Conservation (phyloP, 2,797 vertebrate genomes). For the Valencia hispanica region DNA sequence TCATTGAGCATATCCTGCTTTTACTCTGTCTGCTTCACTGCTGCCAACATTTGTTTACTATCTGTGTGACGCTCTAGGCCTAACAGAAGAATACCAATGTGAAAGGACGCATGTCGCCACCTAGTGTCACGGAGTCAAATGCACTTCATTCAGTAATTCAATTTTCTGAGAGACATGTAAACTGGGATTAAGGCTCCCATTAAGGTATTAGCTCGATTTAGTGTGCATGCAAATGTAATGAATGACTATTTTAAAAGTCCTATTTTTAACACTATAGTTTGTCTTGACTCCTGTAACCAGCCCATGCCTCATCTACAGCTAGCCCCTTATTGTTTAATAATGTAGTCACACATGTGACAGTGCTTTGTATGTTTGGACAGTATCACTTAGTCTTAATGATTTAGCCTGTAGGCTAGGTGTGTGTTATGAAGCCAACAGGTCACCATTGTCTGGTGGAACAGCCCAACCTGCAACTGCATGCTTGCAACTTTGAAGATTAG, state of each 20-base stretch:
- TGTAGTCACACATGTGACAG: slow-evolving; percentile 38
- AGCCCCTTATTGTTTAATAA: slow-evolving; percentile 44
- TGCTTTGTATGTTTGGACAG: slow-evolving; percentile 49
- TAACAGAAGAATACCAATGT: too few relatives aligned
- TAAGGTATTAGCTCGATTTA: too few relatives aligned
- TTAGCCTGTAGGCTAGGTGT: slow-evolving; percentile 53
- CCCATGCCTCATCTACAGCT: slow-evolving; percentile 3
- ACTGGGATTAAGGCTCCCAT: too few relatives aligned
- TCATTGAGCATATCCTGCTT: too few relatives aligned
- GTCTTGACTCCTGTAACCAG: background rate
- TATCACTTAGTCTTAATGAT: slow-evolving; percentile 77
- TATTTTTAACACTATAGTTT: background rate
- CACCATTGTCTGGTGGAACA: slow-evolving; percentile 65
- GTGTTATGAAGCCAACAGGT: slow-evolving; percentile 69
- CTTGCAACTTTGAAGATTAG: slow-evolving; percentile 67
- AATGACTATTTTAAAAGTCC: background rate
- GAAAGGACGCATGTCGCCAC: too few relatives aligned
- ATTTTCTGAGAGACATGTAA: too few relatives aligned
- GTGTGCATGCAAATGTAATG: too few relatives aligned
- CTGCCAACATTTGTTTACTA: too few relatives aligned
- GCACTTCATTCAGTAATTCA: too few relatives aligned
- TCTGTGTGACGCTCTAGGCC: too few relatives aligned
- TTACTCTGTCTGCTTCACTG: too few relatives aligned
- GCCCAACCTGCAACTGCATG: slow-evolving; percentile 66
- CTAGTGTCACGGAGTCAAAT: too few relatives aligned